Evolutionary conservation across 2,113 vertebrate genomes (phyloP).

Genomic region (Alethe castanea): DNA sequence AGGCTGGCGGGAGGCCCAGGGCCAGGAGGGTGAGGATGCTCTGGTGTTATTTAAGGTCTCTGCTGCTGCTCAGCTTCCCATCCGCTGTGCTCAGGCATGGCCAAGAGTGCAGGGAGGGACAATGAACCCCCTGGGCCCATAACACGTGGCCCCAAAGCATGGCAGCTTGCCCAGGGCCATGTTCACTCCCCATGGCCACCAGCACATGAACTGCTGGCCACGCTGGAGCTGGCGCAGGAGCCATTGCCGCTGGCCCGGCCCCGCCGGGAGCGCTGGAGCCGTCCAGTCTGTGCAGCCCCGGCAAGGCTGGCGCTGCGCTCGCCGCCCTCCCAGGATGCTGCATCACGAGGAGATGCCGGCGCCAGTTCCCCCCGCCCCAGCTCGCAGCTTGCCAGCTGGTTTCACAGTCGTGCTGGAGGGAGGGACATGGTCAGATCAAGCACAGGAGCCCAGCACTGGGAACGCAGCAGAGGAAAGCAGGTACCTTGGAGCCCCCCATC

Average conservation of each 20-base stretch:
- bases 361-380: neutral
- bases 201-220: neutral
- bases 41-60: conserved; percentile 61
- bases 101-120: neutral
- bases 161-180: neutral
- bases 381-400: neutral
- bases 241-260: neutral
- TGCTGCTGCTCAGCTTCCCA: neutral
- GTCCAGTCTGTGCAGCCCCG: neutral
- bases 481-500: neutral
- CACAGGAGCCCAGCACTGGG: neutral
- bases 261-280: neutral
- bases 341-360: conserved; percentile 29
- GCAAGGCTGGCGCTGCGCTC: neutral
- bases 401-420: neutral
- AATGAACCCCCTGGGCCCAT: neutral
- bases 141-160: neutral
- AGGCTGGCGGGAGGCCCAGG: neutral
- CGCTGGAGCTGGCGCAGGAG: neutral
- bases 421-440: neutral
- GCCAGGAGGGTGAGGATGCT: conserved; percentile 15
- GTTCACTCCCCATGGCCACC: neutral
- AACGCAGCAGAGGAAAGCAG: neutral
- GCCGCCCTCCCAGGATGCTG: neutral
- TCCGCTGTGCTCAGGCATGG: neutral